Base-by-base conservation (phyloP, 2,797 vertebrate species). In the Urosaurus nigricauda region DNA sequence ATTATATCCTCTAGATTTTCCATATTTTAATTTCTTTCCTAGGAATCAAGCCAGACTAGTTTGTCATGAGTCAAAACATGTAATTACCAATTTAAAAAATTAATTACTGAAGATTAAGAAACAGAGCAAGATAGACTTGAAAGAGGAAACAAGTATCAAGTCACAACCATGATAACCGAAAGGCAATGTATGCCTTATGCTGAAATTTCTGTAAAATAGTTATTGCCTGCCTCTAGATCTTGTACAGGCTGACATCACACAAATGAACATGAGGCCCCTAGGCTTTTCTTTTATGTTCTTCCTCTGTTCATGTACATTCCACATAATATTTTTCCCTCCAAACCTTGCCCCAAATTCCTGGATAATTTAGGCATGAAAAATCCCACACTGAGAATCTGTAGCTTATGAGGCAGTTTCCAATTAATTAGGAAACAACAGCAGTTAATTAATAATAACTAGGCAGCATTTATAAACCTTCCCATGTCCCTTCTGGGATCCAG, bases 381-480 rank as follows among this genome's bases (percentile, higher is more conserved):
- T 2, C 56, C 53, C 60, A 4, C 40, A 79, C 32, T 11, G 56
- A 88, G 71, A 88, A 12, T 0, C 0, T 16, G 1, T 47, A 29
- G 90, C 16, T 88, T 87, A 47, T 81, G 37, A 43, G 40, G 0
- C 1, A 3, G 5, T 11, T 85, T 73, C 70, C 80, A 87, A 84
- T 1, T 60, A 75, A 79, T 40, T 16, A 58, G 0, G 60, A 89
- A 87, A 83, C 43, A 88, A 0, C 2, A 65, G 29, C 0, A 68
- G 47, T 86, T 82, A 88, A 58, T 79, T 32, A 84, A 3, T 58
- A 87, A 51, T 84, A 87, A 79, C 40, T 79, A 87, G 75, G 11
- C 40, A 85, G 37, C n/a, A 90, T 86, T 87, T 84, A 79, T 77
- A 77, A 88, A 84, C 3, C 0, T 82, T 74, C 0, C 80, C 5